A percentile compares a stretch with the other conserved stretches of the same genome.
Conservation (phyloP, 2,888 invertebrate species). For the Cosmia trapezina region DNA sequence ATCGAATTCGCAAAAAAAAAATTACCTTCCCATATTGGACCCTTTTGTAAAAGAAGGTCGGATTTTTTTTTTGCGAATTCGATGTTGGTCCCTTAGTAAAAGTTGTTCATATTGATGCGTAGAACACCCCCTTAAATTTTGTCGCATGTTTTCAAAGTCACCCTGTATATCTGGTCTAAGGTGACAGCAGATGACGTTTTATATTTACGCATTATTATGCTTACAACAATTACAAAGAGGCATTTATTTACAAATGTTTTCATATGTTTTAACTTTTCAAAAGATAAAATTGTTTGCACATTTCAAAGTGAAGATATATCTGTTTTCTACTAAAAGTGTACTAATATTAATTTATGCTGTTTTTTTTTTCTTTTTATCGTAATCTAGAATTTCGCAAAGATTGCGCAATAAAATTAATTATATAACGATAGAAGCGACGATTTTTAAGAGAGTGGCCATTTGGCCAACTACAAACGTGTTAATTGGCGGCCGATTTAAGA, state of each 20-base stretch:
- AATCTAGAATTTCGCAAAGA: background rate
- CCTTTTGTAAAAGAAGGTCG: too few relatives aligned
- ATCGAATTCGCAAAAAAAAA: too few relatives aligned
- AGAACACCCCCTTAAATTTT: too few relatives aligned
- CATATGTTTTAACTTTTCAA: conserved; percentile 20
- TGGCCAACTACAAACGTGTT: too few relatives aligned
- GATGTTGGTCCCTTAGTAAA: too few relatives aligned
- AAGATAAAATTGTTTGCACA: conserved; percentile 48
- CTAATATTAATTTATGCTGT: background rate
- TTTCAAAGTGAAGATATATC: conserved; percentile 21
- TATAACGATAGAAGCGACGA: background rate
- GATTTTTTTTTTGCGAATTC: too few relatives aligned
- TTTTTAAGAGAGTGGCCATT: background rate
- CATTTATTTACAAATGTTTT: conserved; percentile 19
- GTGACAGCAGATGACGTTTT: conserved; percentile 28
- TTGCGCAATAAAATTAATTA: background rate
- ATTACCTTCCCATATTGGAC: too few relatives aligned
- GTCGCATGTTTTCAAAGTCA: background rate
- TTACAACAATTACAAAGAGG: background rate
- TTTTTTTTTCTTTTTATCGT: background rate
- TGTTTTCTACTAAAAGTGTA: conserved; percentile 7
- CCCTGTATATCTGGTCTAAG: background rate
- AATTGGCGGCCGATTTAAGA: too few relatives aligned
- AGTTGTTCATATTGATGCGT: too few relatives aligned
- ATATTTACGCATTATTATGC: conserved; percentile 19